These are phyloP conservation scores for Orestias chungarensis DNA, from an alignment of 2,797 vertebrate genomes.

Conservation along the genomic window DNA sequence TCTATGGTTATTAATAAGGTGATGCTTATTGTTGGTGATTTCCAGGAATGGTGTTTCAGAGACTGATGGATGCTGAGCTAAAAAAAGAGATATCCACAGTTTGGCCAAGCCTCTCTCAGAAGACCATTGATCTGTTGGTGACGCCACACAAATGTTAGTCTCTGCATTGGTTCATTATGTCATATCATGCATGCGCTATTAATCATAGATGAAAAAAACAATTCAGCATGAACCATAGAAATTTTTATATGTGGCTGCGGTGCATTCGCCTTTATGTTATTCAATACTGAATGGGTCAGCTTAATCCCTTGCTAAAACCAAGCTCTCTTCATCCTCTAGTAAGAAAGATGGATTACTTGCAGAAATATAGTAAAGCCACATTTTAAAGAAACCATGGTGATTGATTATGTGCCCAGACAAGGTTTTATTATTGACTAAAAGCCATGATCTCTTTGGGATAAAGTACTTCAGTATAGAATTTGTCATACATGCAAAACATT, in stretches of 20 bases:
- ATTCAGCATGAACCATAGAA: background rate
- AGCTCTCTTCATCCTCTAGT: background rate
- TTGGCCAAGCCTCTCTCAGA: constrained; percentile 93
- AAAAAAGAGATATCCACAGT: constrained; percentile 91
- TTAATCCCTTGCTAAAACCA: background rate
- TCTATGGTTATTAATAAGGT: background rate
- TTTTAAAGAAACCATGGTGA: background rate
- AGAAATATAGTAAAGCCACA: background rate
- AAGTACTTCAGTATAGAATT: background rate
- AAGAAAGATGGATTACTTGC: background rate
- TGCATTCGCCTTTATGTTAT: too few relatives aligned
- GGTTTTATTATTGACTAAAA: background rate
- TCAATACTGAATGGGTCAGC: background rate
- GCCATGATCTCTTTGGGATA: background rate
- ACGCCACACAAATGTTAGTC: constrained; percentile 93
- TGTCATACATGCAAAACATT: background rate
- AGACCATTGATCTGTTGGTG: constrained; percentile 92
- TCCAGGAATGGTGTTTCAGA: constrained; percentile 88
- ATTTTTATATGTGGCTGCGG: background rate
- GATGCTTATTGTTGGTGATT: background rate
- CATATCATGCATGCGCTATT: background rate
- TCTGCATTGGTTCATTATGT: background rate
- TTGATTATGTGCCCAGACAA: background rate
- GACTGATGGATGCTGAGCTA: constrained; percentile 87
- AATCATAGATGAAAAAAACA: background rate